phyloP scores from a whole-genome alignment of 2,113 vertebrate genomes.

The Cariama cristata region DNA sequence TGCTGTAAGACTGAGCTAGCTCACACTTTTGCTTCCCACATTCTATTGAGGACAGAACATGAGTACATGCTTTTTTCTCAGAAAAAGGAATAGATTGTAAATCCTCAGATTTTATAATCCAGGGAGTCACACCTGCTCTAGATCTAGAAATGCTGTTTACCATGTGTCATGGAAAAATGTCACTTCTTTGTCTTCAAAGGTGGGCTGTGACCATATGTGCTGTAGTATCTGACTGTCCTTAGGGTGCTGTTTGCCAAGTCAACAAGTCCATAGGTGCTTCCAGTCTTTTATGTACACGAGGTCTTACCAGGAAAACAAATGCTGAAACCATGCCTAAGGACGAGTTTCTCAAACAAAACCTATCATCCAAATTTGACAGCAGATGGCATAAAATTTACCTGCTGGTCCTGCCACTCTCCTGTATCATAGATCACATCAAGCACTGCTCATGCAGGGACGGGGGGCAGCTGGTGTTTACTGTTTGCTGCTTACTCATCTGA shows the following conservation, averaged over 20 bases:
- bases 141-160: not conserved
- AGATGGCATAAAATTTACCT: not conserved
- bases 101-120: not conserved
- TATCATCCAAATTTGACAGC: not conserved
- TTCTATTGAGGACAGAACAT: not conserved
- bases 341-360: not conserved
- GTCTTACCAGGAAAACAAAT: not conserved
- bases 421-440: not conserved
- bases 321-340: not conserved
- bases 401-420: not conserved
- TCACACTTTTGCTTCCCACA: not conserved
- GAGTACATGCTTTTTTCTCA: not conserved
- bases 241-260: not conserved
- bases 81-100: not conserved
- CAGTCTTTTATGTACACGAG: not conserved
- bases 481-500: not conserved
- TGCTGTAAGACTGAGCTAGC: not conserved
- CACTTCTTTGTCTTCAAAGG: not conserved
- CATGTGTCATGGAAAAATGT: fast-evolving
- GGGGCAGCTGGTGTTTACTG: not conserved
- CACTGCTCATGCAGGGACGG: not conserved
- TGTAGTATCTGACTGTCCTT: not conserved
- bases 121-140: not conserved
- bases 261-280: not conserved
- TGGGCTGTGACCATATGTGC: not conserved